Evolutionary conservation across 2,888 invertebrate species (phyloP), one percentile per base, ranked within the genome.

Genomic region (Stenoptilia bipunctidactyla): DNA sequence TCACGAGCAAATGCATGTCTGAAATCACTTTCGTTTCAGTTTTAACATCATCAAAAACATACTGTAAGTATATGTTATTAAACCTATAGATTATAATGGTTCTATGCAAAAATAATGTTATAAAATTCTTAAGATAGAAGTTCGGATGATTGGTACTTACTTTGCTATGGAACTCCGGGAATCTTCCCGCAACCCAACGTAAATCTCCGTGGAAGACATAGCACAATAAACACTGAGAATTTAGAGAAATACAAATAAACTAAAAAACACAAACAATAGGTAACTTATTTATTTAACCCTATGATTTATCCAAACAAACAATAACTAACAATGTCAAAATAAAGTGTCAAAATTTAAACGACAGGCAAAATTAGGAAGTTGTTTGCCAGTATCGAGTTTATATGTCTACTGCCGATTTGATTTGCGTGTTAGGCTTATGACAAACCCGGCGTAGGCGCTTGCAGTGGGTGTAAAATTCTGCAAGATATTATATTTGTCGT

Each of bases 131-230:
- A n/a, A n/a, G n/a, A n/a, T n/a, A n/a, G n/a, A n/a, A n/a, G n/a
- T n/a, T n/a, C n/a, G n/a, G n/a, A n/a, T n/a, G n/a, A n/a, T n/a
- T n/a, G n/a, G n/a, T n/a, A n/a, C 76, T 54, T 61, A 83, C 80
- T 67, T 82, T 49, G 74, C 89, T 74, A 90, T 89, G 34, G 88
- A 89, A 57, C 88, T 87, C 60, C 86, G 88, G 45, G 79, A 84
- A 51, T 85, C 85, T 52, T 87, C 85, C 36, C 75, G 77, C 46
- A 88, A 56, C 43, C 89, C 89, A 46, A 87, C 82, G 56, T 83
- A 88, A 44, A 87, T 85, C 39, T 85, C 67, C 33, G 89, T 88
- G 38, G 89, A 89, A 61, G 89, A 88, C 89, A 89, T 89, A 55
- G 55, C 45, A 46, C 45, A 47, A 39, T 45, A 46, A 45, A 49